Percentiles rank a stretch among this genome's conserved stretches.
Evolutionary conservation across 1,140 invertebrate genomes (phyloP).

Genomic region (Listronotus bonariensis): DNA sequence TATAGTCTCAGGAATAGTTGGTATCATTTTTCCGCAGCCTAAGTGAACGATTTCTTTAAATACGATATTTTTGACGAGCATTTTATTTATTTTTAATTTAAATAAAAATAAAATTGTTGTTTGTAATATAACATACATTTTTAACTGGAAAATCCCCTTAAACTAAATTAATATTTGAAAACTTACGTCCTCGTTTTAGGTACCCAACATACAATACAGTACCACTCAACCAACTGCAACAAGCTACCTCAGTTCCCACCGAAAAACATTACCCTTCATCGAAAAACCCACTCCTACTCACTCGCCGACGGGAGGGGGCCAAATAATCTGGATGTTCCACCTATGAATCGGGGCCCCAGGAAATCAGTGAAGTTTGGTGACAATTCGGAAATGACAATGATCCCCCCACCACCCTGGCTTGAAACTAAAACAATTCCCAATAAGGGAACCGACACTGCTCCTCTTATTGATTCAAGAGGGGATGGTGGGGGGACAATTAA

Average conservation of each 20-base stretch:
- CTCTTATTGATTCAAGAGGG: slow-evolving; percentile 44
- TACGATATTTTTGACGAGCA: too few species aligned
- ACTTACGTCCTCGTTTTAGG: too few species aligned
- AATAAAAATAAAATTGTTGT: too few species aligned
- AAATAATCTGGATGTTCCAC: slow-evolving; percentile 39
- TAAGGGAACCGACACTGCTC: slow-evolving; percentile 48
- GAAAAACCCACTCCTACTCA: slow-evolving; percentile 53
- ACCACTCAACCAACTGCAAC: slow-evolving; percentile 53
- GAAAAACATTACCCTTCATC: slow-evolving; percentile 47
- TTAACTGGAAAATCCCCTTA: too few species aligned
- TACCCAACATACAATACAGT: slow-evolving; percentile 54
- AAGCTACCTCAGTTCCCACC: slow-evolving; percentile 49
- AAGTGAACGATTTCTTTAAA: too few species aligned
- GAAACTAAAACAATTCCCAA: slow-evolving; percentile 49
- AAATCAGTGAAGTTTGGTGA: slow-evolving; percentile 55
- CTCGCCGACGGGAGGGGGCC: slow-evolving; percentile 20
- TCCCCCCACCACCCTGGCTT: slow-evolving; percentile 44
- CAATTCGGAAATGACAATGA: slow-evolving; percentile 42
- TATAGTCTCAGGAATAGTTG: too few species aligned
- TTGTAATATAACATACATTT: too few species aligned
- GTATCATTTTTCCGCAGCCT: too few species aligned
- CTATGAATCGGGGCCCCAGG: slow-evolving; percentile 44
- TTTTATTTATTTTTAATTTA: too few species aligned
- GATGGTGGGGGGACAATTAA: slow-evolving; percentile 22
- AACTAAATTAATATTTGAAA: too few species aligned